phyloP scores from a whole-genome alignment of 2,113 vertebrate genomes.

The Blennius ocellaris region DNA sequence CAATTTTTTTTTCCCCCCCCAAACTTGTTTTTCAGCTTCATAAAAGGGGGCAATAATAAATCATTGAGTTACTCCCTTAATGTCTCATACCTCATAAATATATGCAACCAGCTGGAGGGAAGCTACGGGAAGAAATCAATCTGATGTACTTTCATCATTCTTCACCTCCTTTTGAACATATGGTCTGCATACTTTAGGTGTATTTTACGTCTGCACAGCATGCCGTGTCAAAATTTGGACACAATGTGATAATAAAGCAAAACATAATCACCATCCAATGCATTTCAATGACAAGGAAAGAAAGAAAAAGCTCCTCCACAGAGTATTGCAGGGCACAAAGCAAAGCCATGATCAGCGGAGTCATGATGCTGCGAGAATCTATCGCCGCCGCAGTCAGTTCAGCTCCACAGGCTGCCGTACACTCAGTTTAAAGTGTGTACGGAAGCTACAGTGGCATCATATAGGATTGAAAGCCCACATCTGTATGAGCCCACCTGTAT shows the following conservation, averaged over 20 bases:
- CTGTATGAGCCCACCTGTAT: constrained; percentile 3
- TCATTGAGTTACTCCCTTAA: not conserved
- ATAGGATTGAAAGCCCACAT: constrained; percentile 10
- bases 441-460: not conserved
- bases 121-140: not conserved
- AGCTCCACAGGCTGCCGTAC: not conserved
- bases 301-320: not conserved
- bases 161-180: not conserved
- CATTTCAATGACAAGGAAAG: too few species aligned
- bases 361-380: constrained; percentile 33
- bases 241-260: not conserved
- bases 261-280: not conserved
- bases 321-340: not conserved
- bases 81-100: constrained; percentile 7
- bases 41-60: not conserved
- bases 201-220: not conserved
- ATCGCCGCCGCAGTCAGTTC: constrained; percentile 27
- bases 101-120: not conserved
- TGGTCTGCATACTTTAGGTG: not conserved
- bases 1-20: too few species aligned
- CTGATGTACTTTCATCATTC: not conserved
- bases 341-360: constrained; percentile 6
- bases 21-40: not conserved
- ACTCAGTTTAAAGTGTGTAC: constrained; percentile 7
- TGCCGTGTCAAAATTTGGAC: not conserved